phyloP scores from a whole-genome alignment of 2,797 vertebrate species.

The Hirundo rustica region DNA sequence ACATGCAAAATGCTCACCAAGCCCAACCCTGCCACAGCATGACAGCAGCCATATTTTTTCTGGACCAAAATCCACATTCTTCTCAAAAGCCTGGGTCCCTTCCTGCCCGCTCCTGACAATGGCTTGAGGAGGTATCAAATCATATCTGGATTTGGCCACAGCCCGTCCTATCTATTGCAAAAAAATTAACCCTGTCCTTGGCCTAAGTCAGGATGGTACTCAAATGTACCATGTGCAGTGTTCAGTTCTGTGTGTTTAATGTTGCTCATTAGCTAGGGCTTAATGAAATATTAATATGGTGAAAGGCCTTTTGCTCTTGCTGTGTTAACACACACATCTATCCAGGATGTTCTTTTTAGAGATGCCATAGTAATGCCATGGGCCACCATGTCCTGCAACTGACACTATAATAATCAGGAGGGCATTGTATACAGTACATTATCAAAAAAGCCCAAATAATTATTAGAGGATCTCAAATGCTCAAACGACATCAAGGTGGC shows the following conservation, averaged over 20 bases:
- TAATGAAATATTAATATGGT: not conserved
- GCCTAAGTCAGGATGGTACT: not conserved
- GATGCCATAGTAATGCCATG: not conserved
- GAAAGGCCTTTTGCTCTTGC: not conserved
- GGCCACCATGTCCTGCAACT: not conserved
- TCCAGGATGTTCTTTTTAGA: not conserved
- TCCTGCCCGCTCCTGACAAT: accelerated
- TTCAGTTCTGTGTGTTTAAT: not conserved
- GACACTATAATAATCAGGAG: not conserved
- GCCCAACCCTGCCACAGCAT: too few relatives aligned
- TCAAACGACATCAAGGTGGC: not conserved
- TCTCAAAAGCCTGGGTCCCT: not conserved
- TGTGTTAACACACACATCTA: not conserved
- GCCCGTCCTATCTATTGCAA: not conserved
- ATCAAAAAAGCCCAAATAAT: not conserved
- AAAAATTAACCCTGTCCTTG: not conserved
- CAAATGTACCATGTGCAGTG: not conserved
- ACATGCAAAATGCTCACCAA: not conserved
- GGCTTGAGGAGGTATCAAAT: not conserved
- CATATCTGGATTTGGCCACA: not conserved
- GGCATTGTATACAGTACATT: not conserved
- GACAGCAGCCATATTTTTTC: not conserved
- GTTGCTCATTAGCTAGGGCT: not conserved
- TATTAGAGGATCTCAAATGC: not conserved
- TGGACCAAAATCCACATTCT: not conserved